These are phyloP conservation scores for Drosophila testacea DNA, from an alignment of 2,888 invertebrate genomes.

Conservation along the genomic window DNA sequence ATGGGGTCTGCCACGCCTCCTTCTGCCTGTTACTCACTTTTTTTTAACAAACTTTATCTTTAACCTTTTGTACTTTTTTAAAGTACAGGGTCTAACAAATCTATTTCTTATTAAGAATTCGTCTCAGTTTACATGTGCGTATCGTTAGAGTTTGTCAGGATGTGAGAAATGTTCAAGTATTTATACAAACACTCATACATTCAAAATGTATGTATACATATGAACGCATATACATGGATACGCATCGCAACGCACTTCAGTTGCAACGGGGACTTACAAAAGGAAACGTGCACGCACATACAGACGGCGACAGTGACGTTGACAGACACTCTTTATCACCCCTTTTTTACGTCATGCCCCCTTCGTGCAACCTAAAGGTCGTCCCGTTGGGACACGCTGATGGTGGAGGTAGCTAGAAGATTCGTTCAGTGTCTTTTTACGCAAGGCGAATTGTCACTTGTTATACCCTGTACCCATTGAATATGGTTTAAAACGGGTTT, in stretches of 20 bases:
- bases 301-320: neutral
- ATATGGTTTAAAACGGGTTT: neutral
- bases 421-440: constrained; percentile 34
- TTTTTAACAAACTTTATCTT: too few relatives aligned
- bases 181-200: neutral
- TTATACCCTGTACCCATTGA: constrained; percentile 4
- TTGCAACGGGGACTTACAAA: constrained; percentile 25
- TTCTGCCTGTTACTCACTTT: too few relatives aligned
- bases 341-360: constrained; percentile 5
- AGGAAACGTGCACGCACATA: constrained; percentile 21
- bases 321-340: constrained; percentile 4
- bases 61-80: too few relatives aligned
- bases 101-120: too few relatives aligned
- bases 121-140: neutral
- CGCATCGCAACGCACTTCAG: constrained; percentile 37
- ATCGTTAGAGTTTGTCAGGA: neutral
- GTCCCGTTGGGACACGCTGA: constrained; percentile 6
- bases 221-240: constrained; percentile 18
- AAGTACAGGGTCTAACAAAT: too few relatives aligned
- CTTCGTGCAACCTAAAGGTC: neutral
- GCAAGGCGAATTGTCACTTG: constrained; percentile 4
- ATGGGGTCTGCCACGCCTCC: too few relatives aligned
- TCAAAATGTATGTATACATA: neutral
- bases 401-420: constrained; percentile 17
- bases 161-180: neutral